These are phyloP conservation scores for Tetragonula clypearis DNA, from an alignment of 1,140 invertebrate genomes.

Conservation along the genomic window DNA sequence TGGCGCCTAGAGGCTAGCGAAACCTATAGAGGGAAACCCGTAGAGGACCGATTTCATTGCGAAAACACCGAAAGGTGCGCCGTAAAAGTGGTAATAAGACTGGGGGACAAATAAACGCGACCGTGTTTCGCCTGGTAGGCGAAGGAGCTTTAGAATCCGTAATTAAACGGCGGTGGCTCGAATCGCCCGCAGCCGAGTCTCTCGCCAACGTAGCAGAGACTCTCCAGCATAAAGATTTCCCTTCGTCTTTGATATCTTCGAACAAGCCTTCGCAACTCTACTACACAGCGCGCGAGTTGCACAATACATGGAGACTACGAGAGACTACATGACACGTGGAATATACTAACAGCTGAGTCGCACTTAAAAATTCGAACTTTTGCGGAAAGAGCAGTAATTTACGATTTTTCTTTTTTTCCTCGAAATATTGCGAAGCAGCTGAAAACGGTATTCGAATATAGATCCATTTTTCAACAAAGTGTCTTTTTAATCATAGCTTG, in stretches of 20 bases:
- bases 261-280: neutral
- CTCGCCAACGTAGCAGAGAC: slow-evolving; percentile 29
- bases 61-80: slow-evolving; percentile 44
- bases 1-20: slow-evolving; percentile 14
- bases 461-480: neutral
- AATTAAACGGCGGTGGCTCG: slow-evolving; percentile 69
- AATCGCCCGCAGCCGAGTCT: slow-evolving; percentile 31
- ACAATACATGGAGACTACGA: slow-evolving; percentile 3
- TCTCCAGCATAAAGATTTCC: slow-evolving; percentile 63
- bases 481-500: neutral
- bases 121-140: slow-evolving; percentile 45
- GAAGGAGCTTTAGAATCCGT: slow-evolving; percentile 70
- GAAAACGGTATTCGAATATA: neutral
- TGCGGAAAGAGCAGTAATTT: neutral
- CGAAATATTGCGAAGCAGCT: neutral
- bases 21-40: no score
- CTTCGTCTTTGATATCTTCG: slow-evolving; percentile 25
- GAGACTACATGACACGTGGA: neutral
- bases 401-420: neutral
- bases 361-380: neutral
- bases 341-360: neutral
- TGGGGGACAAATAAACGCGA: slow-evolving; percentile 54
- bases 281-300: slow-evolving; percentile 19
- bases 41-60: slow-evolving; percentile 33
- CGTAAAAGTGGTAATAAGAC: slow-evolving; percentile 70